phyloP scores from a whole-genome alignment of 2,888 invertebrate species.

The Epirrita christyi region DNA sequence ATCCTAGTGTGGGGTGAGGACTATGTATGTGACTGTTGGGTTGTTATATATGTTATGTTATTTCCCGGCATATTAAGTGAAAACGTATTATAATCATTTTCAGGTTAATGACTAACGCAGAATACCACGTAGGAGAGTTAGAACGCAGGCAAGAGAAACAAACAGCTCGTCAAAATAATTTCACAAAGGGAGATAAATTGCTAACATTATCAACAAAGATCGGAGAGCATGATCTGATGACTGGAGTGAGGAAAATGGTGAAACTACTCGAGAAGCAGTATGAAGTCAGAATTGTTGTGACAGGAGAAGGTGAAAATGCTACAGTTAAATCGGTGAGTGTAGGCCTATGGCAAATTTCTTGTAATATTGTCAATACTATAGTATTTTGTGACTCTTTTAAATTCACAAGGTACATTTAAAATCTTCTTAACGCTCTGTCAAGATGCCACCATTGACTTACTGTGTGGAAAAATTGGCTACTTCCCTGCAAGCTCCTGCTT shows the following conservation, averaged over 20 bases:
- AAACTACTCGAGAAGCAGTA: constrained; percentile 88
- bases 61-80: background rate
- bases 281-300: constrained; percentile 86
- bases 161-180: constrained; percentile 60
- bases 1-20: too few relatives aligned
- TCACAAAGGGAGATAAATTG: constrained; percentile 86
- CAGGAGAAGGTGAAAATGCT: constrained; percentile 72
- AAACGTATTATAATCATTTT: constrained; percentile 11
- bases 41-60: background rate
- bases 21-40: too few relatives aligned
- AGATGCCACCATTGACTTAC: too few relatives aligned
- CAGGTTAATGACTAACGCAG: constrained; percentile 87
- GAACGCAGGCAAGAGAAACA: constrained; percentile 80
- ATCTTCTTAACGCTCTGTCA: too few relatives aligned
- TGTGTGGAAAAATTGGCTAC: too few relatives aligned
- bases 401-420: too few relatives aligned
- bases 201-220: constrained; percentile 86
- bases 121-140: constrained; percentile 86
- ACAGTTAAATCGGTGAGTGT: constrained; percentile 58
- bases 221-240: constrained; percentile 87
- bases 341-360: background rate
- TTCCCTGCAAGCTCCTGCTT: too few relatives aligned
- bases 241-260: constrained; percentile 86
- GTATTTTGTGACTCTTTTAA: too few relatives aligned
- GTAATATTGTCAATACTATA: too few relatives aligned